Percentiles rank a stretch among this genome's conserved stretches.
Conservation (phyloP, 2,888 invertebrate species). For the Tuta absoluta region DNA sequence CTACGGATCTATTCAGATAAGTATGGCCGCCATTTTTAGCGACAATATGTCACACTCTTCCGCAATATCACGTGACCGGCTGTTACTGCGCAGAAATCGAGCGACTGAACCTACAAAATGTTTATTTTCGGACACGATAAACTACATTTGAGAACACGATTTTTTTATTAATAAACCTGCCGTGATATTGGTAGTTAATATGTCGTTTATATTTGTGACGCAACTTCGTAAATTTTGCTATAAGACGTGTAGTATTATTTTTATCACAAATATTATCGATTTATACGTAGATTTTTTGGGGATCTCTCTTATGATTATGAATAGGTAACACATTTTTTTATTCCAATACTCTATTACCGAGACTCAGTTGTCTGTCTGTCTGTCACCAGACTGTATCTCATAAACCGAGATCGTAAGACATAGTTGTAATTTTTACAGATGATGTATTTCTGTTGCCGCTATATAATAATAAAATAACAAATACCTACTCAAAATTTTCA, state of each 20-base stretch:
- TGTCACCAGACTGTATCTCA: too few species aligned
- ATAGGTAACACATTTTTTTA: background rate
- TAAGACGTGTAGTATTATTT: background rate
- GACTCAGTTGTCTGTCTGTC: too few species aligned
- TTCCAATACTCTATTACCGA: too few species aligned
- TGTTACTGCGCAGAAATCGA: slow-evolving; percentile 30
- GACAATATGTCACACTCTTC: slow-evolving; percentile 68
- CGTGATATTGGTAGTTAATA: background rate
- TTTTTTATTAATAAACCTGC: background rate
- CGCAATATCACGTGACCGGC: slow-evolving; percentile 53
- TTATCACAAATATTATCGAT: background rate
- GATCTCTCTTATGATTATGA: background rate
- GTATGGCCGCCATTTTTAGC: slow-evolving; percentile 52
- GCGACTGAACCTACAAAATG: slow-evolving; percentile 19
- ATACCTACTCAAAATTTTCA: too few species aligned
- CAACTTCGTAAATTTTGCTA: background rate
- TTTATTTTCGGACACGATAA: background rate
- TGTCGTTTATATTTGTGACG: background rate
- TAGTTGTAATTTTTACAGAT: too few species aligned
- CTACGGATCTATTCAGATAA: background rate
- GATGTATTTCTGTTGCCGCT: too few species aligned
- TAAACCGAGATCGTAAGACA: too few species aligned
- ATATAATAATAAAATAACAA: too few species aligned
- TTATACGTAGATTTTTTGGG: background rate
- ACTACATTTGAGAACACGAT: background rate